Evolutionary conservation across 2,888 invertebrate genomes (phyloP).

Genomic region (Protodeltote pygarga): DNA sequence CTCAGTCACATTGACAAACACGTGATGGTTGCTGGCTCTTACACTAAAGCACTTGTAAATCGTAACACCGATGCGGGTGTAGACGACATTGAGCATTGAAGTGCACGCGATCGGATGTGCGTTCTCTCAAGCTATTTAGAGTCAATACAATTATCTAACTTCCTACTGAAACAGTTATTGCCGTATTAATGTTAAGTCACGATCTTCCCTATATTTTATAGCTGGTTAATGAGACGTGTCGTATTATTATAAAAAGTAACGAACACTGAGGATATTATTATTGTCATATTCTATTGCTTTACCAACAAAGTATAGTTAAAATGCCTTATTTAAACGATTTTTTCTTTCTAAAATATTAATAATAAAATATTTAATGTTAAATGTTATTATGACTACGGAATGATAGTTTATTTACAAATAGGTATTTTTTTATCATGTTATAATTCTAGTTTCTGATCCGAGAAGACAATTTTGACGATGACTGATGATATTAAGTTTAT

Average conservation of each 20-base stretch:
- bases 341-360: no score
- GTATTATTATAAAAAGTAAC: background rate
- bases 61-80: constrained; percentile 1
- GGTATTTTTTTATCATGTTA: no score
- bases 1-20: background rate
- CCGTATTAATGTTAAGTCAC: background rate
- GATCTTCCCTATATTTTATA: background rate
- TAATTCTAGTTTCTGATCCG: no score
- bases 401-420: no score
- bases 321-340: no score
- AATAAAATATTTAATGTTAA: no score
- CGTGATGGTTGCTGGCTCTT: constrained; percentile 6
- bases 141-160: constrained; percentile 38
- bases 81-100: constrained; percentile 38
- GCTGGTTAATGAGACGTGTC: background rate
- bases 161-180: constrained; percentile 29
- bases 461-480: no score
- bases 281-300: no score
- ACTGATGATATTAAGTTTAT: no score
- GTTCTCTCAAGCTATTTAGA: constrained; percentile 17
- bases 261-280: no score
- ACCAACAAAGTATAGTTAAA: no score
- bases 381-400: no score
- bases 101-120: constrained; percentile 38
- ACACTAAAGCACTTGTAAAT: constrained; percentile 1